phyloP scores from a whole-genome alignment of 2,888 invertebrate genomes.

The Yponomeuta malinellus region DNA sequence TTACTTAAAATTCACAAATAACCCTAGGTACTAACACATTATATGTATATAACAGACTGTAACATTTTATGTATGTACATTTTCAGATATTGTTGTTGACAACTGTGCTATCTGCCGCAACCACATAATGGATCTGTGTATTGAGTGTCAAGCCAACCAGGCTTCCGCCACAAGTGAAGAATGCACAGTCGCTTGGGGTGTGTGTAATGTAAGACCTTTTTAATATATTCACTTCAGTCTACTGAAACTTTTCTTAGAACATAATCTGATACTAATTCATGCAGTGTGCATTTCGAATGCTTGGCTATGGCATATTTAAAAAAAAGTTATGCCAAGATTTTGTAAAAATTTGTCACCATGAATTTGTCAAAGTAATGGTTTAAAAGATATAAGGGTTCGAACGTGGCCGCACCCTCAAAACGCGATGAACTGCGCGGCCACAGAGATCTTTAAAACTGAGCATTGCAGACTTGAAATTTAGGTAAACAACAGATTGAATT shows the following conservation, averaged over 20 bases:
- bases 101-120: constrained; percentile 99
- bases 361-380: no score
- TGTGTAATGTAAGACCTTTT: constrained; percentile 89
- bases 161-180: constrained; percentile 99
- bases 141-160: constrained; percentile 99
- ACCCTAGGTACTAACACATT: neutral
- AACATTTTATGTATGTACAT: neutral
- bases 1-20: constrained; percentile 9
- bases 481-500: no score
- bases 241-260: no score
- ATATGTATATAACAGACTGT: neutral
- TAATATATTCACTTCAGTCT: neutral
- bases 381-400: no score
- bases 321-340: no score
- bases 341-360: no score
- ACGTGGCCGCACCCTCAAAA: no score
- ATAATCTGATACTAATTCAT: neutral
- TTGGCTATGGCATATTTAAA: no score
- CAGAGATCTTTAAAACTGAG: no score
- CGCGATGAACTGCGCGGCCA: no score
- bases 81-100: constrained; percentile 96
- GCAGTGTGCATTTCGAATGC: no score
- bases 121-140: constrained; percentile 99
- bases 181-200: constrained; percentile 99
- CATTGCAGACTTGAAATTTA: no score